Conservation (phyloP, 1,140 invertebrate species). For the Lepidostoma basale region DNA sequence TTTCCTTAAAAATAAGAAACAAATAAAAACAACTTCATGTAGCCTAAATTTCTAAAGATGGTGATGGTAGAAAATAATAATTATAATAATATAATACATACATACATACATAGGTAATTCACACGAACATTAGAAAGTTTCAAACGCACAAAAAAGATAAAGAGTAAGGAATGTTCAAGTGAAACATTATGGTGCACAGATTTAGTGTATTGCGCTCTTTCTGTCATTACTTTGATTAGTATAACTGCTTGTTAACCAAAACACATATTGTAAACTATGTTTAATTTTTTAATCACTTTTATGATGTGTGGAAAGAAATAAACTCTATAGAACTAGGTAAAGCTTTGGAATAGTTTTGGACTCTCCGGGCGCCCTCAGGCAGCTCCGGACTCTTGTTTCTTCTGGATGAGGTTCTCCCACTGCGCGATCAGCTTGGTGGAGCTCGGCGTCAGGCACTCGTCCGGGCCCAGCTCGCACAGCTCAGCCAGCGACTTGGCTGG, state of each 20-base stretch:
- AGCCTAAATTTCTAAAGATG: neutral
- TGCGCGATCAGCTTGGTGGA: slow-evolving; percentile 65
- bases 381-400: slow-evolving; percentile 62
- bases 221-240: too few species aligned
- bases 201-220: too few species aligned
- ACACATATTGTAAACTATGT: too few species aligned
- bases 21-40: neutral
- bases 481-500: slow-evolving; percentile 66
- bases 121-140: slow-evolving; percentile 6
- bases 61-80: neutral
- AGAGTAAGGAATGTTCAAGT: neutral
- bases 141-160: neutral
- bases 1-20: slow-evolving; percentile 17
- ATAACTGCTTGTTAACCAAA: neutral
- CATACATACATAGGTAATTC: neutral
- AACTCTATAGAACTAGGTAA: slow-evolving; percentile 31
- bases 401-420: slow-evolving; percentile 67
- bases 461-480: slow-evolving; percentile 62
- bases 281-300: too few species aligned
- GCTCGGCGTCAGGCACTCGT: slow-evolving; percentile 61
- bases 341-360: slow-evolving; percentile 41
- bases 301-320: slow-evolving; percentile 11
- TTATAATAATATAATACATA: too few species aligned
- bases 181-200: too few species aligned
- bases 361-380: slow-evolving; percentile 48